Conservation (phyloP, 2,888 invertebrate species). For the Cephus rjabovi region DNA sequence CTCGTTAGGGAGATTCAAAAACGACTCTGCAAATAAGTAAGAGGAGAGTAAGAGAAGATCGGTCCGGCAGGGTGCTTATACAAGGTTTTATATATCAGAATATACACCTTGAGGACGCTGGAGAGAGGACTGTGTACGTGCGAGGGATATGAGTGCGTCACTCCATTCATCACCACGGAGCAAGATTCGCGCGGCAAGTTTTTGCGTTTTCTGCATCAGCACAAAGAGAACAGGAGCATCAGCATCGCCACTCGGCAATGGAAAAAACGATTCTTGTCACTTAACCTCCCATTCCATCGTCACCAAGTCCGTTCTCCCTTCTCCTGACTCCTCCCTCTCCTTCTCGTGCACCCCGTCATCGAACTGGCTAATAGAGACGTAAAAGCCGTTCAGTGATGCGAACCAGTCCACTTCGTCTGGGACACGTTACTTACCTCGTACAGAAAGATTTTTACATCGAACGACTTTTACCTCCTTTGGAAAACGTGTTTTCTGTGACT, state of each 20-base stretch:
- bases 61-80: too few relatives aligned
- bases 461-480: neutral
- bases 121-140: neutral
- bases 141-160: slow-evolving; percentile 19
- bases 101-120: too few relatives aligned
- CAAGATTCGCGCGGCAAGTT: slow-evolving; percentile 34
- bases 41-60: too few relatives aligned
- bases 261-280: slow-evolving; percentile 29
- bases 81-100: too few relatives aligned
- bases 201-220: slow-evolving; percentile 32
- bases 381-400: neutral
- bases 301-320: neutral
- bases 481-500: neutral
- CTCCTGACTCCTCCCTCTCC: slow-evolving; percentile 6
- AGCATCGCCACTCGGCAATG: slow-evolving; percentile 7
- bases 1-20: slow-evolving; percentile 30
- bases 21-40: too few relatives aligned
- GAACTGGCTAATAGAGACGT: slow-evolving; percentile 8
- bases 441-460: neutral
- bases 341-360: slow-evolving; percentile 13
- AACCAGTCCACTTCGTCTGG: slow-evolving; percentile 5
- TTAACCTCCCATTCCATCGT: slow-evolving; percentile 4
- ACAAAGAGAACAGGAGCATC: too few relatives aligned
- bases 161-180: slow-evolving; percentile 39
- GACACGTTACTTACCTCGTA: neutral